phyloP scores from a whole-genome alignment of 2,113 vertebrate genomes.

The Parus major region DNA sequence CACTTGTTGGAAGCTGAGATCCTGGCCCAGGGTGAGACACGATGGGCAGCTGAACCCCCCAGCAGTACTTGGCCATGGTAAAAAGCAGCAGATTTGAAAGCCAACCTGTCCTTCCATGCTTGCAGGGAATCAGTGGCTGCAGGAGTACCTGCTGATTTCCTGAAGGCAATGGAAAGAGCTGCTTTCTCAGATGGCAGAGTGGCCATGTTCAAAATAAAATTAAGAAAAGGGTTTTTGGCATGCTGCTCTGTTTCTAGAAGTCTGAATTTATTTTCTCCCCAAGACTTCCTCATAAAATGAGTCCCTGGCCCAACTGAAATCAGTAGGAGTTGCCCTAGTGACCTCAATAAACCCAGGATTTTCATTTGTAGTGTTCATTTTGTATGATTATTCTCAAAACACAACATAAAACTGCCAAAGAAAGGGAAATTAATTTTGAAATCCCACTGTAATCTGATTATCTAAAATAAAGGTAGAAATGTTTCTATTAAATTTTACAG shows the following conservation, averaged over 20 bases:
- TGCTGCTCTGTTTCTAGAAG: not conserved
- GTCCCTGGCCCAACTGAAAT: not conserved
- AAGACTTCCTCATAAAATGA: not conserved
- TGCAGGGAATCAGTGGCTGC: not conserved
- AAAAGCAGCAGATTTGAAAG: not conserved
- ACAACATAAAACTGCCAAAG: not conserved
- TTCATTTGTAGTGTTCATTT: not conserved
- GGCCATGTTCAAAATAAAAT: not conserved
- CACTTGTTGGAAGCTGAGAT: not conserved
- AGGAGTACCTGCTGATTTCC: not conserved
- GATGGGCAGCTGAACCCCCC: not conserved
- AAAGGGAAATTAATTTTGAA: constrained; percentile 44
- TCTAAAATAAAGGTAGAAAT: constrained; percentile 13
- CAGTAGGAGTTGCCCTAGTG: not conserved
- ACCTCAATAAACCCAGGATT: constrained; percentile 7
- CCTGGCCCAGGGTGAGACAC: not conserved
- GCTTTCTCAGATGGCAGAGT: not conserved
- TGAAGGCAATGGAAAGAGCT: not conserved
- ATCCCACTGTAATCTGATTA: constrained; percentile 39
- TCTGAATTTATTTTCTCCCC: not conserved
- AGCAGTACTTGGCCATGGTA: not conserved
- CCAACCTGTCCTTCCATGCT: not conserved
- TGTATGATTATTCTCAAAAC: not conserved
- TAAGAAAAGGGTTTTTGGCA: not conserved
- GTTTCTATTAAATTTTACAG: not conserved